These are phyloP conservation scores for Nomada hirtipes DNA, from an alignment of 2,888 invertebrate species.

Conservation along the genomic window DNA sequence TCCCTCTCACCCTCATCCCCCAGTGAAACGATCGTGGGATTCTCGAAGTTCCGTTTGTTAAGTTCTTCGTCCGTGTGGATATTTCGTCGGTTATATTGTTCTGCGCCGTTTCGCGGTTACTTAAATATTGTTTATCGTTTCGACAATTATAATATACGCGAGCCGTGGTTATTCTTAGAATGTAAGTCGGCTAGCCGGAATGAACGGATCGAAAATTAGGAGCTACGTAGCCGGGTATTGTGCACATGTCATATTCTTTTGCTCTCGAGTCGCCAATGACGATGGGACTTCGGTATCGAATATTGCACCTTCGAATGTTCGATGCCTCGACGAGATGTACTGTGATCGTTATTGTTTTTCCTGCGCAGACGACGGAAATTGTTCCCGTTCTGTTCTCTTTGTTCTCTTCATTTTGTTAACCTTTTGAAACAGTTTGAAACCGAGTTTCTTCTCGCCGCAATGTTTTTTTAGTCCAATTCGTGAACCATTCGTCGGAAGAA, in stretches of 20 bases:
- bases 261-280: conserved; percentile 7
- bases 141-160: conserved; percentile 24
- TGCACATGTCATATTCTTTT: conserved; percentile 54
- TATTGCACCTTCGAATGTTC: conserved; percentile 33
- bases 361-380: conserved; percentile 12
- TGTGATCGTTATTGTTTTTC: conserved; percentile 58
- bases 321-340: conserved; percentile 46
- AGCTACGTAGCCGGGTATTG: conserved; percentile 63
- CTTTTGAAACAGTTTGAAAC: not conserved
- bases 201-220: conserved; percentile 1
- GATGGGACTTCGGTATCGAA: not conserved
- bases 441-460: conserved; percentile 13
- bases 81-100: conserved; percentile 34
- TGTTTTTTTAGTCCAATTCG: conserved; percentile 24
- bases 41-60: conserved; percentile 38
- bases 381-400: conserved; percentile 19
- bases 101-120: conserved; percentile 49
- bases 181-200: conserved; percentile 18
- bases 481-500: conserved; percentile 45
- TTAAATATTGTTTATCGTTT: conserved; percentile 49
- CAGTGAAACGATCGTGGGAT: conserved; percentile 42
- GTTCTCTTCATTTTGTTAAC: not conserved
- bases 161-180: conserved; percentile 33
- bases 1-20: not conserved
- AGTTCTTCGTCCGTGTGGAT: conserved; percentile 9